Base-by-base conservation (phyloP, 2,113 vertebrate species). In the Tiliqua scincoides region DNA sequence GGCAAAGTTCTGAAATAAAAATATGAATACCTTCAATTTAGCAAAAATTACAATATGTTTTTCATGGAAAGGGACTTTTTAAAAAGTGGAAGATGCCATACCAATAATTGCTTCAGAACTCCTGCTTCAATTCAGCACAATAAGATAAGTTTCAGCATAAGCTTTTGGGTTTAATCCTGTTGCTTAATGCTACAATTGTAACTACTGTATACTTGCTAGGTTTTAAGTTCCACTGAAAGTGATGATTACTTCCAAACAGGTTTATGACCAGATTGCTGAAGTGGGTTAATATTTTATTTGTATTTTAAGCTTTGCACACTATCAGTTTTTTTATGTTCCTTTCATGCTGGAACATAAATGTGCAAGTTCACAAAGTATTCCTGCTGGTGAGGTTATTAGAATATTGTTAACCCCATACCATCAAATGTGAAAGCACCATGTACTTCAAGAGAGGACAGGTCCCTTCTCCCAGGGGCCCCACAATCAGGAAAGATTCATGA, bases 1-100 rank as follows among this genome's bases (percentile, higher is more conserved):
- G 97, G 96, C 88, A 99, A 94, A 37, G 98, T 98, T 97, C 99
- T 99, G 94, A 93, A 96, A 97, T 7, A 91, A 0, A 94, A 88
- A 93, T 48, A 48, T 48, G 43, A 48, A 48, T 48, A 48, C 43
- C 43, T 8, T 48, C 43, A 48, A 48, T 48, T 48, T 48, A 48
- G n/a, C n/a, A 79, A 65, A 80, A 67, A 6, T 48, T 1, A 79
- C 2, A 37, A 59, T 37, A 54, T 21, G 1, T 78, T 63, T 85
- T 54, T 59, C n/a, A 76, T 5, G 8, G 14, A 30, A 30, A 9
- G 23, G n/a, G 48, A 68, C n/a, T 10, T 54, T 37, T 68, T 78
- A 62, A 21, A 6, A 37, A 1, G 1, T 76, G 57, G 6, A 14
- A 15, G 54, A 23, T 2, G 25, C 25, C 4, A 63, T 3, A 8